Evolutionary conservation across 92 coral and sea anemone genomes (phyloP), one percentile per base, ranked within the genome.

Genomic region (Epizoanthus ramosus): DNA sequence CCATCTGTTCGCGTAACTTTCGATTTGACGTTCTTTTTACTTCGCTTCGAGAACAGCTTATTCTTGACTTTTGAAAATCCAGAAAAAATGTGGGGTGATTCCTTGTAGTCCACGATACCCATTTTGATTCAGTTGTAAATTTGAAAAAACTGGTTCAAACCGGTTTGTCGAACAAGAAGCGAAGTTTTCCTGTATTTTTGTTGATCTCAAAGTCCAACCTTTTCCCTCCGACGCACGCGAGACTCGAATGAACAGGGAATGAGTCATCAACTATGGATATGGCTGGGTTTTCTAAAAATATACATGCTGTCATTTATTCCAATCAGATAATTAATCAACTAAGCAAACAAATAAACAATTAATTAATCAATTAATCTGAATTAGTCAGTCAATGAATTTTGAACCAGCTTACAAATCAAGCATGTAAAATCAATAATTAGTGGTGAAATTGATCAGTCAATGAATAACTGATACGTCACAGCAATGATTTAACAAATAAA

Each of bases 161-260:
- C 82, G 71, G 82, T 77, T 77, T 77, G 50, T 19, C 35, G 52
- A 61, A 43, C 82, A 31, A 74, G 64, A 74, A 74, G 25, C 79
- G 16, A 57, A 66, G 39, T 28, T 66, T 41, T 31, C 45, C 50
- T 24, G 41, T 31, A 17, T 54, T 74, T 23, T 61, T 41, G 56
- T 22, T 71, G 52, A 39, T 19, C 16, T 19, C 58, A 45, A 71
- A 71, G 58, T 71, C 58, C 43, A 77, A 61, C 69, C 57, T 61
- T 57, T 57, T 37, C 45, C 70, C 23, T 22, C 71, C 47, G 3
- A 33, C 71, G 35, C 71, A 77, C 82, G 82, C 24, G 71, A 43
- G 50, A 77, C 82, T 21, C 57, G 65, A 75, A 39, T 77, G 71
- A 43, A 61, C 54, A 63, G 60, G 10, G n/a, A 15, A 41, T 13